These are phyloP conservation scores for Sminthopsis crassicaudata DNA, from an alignment of 2,113 vertebrate species.

Conservation along the genomic window DNA sequence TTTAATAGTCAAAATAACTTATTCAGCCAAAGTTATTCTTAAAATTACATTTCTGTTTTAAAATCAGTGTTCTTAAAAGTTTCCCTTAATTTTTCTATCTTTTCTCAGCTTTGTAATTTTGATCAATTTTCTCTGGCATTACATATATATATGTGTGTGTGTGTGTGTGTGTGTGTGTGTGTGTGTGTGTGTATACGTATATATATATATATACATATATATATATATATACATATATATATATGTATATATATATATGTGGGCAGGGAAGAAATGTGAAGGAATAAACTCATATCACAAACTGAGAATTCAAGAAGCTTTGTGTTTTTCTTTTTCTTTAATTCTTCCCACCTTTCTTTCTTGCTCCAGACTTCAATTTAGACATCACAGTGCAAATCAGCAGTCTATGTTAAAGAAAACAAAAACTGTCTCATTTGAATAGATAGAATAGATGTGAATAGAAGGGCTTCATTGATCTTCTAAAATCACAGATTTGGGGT, in stretches of 20 bases:
- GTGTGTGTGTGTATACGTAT: no score
- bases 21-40: not conserved
- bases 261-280: not conserved
- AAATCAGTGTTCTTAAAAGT: not conserved
- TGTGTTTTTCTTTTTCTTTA: not conserved
- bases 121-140: not conserved
- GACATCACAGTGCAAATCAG: not conserved
- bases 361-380: not conserved
- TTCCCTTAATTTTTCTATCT: not conserved
- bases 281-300: not conserved
- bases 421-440: not conserved
- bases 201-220: no score
- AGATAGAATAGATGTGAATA: not conserved
- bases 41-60: not conserved
- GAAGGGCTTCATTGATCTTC: not conserved
- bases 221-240: no score
- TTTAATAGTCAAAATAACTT: not conserved
- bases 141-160: not conserved
- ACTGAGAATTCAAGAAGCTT: constrained; percentile 25
- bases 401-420: not conserved
- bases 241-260: no score
- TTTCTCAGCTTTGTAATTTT: not conserved
- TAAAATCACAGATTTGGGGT: not conserved
- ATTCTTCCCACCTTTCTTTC: not conserved
- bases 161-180: no score